phyloP scores from a whole-genome alignment of 2,113 vertebrate genomes.

The Varanus komodoensis region DNA sequence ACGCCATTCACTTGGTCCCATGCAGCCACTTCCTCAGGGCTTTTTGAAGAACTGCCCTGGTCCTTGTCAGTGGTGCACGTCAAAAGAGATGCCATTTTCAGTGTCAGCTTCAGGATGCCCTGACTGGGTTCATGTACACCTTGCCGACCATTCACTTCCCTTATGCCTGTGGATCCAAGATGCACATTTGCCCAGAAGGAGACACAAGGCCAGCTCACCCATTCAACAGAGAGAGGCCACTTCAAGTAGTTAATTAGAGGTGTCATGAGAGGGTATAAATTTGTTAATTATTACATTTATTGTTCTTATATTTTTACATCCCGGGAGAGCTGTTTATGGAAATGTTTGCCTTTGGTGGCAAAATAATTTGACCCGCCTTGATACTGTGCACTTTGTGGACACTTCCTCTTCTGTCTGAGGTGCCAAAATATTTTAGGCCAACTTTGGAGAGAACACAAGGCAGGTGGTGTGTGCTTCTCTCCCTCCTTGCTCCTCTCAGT shows the following conservation, averaged over 20 bases:
- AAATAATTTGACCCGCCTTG: background rate
- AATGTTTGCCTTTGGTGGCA: background rate
- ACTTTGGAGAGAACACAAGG: background rate
- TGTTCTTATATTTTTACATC: background rate
- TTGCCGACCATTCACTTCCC: background rate
- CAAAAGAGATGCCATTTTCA: background rate
- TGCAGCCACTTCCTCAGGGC: too few species aligned
- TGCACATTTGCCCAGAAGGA: background rate
- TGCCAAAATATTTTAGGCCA: background rate
- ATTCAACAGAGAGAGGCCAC: background rate
- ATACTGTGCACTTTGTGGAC: background rate
- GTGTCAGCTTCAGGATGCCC: background rate
- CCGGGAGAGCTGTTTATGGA: background rate
- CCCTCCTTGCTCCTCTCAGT: background rate
- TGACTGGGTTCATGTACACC: background rate
- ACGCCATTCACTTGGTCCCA: background rate
- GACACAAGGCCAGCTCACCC: background rate
- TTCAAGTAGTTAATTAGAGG: background rate
- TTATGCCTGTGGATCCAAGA: background rate
- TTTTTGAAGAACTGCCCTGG: too few species aligned
- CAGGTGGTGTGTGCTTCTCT: background rate
- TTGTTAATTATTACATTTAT: background rate
- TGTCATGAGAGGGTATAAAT: too few species aligned
- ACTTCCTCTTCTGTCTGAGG: background rate
- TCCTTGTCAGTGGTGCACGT: too few species aligned